Evolutionary conservation across 2,888 invertebrate species (phyloP).

Genomic region (Apamea anceps): DNA sequence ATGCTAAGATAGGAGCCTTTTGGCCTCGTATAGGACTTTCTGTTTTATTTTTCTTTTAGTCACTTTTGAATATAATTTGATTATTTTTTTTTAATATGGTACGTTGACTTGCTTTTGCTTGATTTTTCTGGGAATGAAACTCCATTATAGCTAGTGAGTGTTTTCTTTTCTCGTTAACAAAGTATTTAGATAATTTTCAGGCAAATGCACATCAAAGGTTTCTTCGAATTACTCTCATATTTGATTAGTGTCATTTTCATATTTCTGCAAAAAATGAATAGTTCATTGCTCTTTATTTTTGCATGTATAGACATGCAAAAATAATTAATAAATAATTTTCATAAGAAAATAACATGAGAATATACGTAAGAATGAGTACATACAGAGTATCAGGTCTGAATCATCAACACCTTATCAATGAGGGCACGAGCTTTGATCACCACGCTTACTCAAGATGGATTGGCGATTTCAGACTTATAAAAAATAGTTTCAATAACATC

Average conservation of each 20-base stretch:
- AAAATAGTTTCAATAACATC: too few species aligned
- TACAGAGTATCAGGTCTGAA: neutral
- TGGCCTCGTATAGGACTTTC: too few species aligned
- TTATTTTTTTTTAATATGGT: neutral
- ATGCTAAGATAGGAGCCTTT: too few species aligned
- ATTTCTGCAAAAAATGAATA: neutral
- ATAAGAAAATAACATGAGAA: neutral
- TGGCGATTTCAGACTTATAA: too few species aligned
- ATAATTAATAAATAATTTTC: too few species aligned
- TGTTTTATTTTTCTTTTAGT: neutral
- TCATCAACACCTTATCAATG: neutral
- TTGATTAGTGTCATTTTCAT: neutral
- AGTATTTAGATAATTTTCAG: slow-evolving; percentile 3
- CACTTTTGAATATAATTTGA: neutral
- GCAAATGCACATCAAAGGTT: slow-evolving; percentile 4
- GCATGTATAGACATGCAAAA: neutral
- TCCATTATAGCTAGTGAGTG: neutral
- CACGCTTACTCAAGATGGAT: too few species aligned
- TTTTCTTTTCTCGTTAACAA: neutral
- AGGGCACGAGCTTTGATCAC: too few species aligned
- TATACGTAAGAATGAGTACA: neutral
- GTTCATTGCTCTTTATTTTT: slow-evolving; percentile 15
- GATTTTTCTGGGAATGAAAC: neutral
- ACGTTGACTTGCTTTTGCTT: neutral
- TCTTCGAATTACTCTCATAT: neutral